phyloP scores from a whole-genome alignment of 2,113 vertebrate species.

The Rhinogobius similis region DNA sequence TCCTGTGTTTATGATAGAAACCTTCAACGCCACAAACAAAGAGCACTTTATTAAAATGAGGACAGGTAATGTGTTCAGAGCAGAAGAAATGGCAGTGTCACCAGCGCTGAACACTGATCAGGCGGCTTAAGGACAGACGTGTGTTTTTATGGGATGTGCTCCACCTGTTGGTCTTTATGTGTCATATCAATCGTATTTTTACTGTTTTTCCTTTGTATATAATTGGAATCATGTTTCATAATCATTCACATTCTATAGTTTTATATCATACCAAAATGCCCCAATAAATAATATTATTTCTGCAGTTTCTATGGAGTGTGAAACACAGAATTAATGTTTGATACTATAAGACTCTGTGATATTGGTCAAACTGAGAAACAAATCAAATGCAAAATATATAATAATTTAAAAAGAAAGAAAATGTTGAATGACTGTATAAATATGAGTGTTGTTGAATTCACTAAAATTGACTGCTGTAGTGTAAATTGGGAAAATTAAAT shows the following conservation, averaged over 20 bases:
- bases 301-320: not conserved
- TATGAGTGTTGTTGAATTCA: too few species aligned
- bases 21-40: slow-evolving; percentile 20
- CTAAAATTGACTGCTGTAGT: not conserved
- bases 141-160: slow-evolving; percentile 25
- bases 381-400: too few species aligned
- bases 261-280: not conserved
- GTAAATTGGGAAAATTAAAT: not conserved
- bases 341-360: not conserved
- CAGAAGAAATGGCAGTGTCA: slow-evolving; percentile 10
- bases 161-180: slow-evolving; percentile 49
- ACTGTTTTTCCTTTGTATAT: not conserved
- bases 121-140: slow-evolving; percentile 10
- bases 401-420: not conserved
- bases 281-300: not conserved
- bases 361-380: too few species aligned
- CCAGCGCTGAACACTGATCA: slow-evolving; percentile 8
- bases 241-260: not conserved
- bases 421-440: too few species aligned
- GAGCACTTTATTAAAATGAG: slow-evolving; percentile 12
- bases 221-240: not conserved
- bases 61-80: slow-evolving; percentile 22
- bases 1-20: slow-evolving; percentile 55
- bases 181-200: slow-evolving; percentile 27
- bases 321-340: not conserved